These are phyloP conservation scores for Cataglyphis hispanica DNA, from an alignment of 1,140 invertebrate genomes.

Conservation along the genomic window DNA sequence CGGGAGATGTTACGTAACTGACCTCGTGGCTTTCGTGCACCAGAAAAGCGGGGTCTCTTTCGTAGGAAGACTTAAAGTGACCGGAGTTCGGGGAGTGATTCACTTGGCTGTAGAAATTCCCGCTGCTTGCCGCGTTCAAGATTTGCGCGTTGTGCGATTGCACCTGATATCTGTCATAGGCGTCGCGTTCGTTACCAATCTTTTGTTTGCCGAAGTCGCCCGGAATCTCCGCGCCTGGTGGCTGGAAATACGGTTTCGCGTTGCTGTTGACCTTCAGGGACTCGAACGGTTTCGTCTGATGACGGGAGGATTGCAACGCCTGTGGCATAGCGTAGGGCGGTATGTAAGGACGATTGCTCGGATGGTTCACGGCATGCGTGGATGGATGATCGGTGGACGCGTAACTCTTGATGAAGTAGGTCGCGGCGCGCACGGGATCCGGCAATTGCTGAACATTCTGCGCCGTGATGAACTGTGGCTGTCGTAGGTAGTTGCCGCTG, in stretches of 20 bases:
- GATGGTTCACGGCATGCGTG: background rate
- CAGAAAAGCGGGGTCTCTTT: constrained; percentile 81
- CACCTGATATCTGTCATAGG: constrained; percentile 66
- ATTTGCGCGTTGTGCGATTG: constrained; percentile 59
- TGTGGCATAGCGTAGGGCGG: constrained; percentile 73
- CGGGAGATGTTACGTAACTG: constrained; percentile 80
- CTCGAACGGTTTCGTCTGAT: constrained; percentile 77
- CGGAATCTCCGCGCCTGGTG: constrained; percentile 58
- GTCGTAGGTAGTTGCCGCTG: constrained; percentile 71
- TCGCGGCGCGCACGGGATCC: constrained; percentile 74
- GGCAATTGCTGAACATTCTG: constrained; percentile 64
- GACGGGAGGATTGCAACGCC: constrained; percentile 67
- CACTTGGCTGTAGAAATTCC: constrained; percentile 81
- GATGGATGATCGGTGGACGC: constrained; percentile 44
- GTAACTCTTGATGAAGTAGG: constrained; percentile 79
- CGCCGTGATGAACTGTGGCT: constrained; percentile 64
- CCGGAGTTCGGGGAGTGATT: constrained; percentile 73
- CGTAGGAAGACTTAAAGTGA: constrained; percentile 78
- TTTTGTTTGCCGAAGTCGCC: constrained; percentile 71
- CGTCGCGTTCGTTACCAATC: constrained; percentile 63
- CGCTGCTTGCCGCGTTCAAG: constrained; percentile 38
- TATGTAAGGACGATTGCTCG: constrained; percentile 74
- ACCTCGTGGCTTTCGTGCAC: constrained; percentile 83
- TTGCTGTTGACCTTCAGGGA: constrained; percentile 76
- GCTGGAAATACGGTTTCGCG: constrained; percentile 76